Base-by-base conservation (phyloP, 2,888 invertebrate species). In the Chrysina gloriosa region DNA sequence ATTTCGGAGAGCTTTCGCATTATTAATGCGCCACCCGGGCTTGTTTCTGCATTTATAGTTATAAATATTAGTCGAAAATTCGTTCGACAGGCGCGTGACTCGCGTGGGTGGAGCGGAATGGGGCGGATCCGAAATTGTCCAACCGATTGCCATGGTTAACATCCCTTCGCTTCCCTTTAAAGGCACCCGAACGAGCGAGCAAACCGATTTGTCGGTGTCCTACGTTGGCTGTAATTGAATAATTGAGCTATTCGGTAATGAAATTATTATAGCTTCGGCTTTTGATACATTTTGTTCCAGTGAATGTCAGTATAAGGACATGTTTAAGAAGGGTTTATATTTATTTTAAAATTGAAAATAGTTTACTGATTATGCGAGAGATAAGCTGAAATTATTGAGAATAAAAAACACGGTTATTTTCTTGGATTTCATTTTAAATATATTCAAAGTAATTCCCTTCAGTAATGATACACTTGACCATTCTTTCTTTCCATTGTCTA, bases 81-180 rank as follows among this genome's bases (percentile, higher is more conserved):
- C 16, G 36, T 34, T 19, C 56, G 50, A 50, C 56, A 56, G 66
- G 70, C 70, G 72, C 70, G 72, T 69, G 70, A 56, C 67, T 66
- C 63, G 69, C 34, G 27, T 67, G 65, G 56, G 56, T 56, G 56
- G 56, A 56, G 56, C 56, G 23, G 56, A 56, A 56, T 36, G 19
- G 70, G 72, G 72, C 72, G 72, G 71, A 63, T 68, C 70, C 70
- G 70, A 68, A 67, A 66, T 66, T 56, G 64, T 69, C 72, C 72
- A 72, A 72, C 72, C 72, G 71, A 65, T 71, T 67, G 64, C 47
- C 64, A 23, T 50, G 56, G 68, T 70, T 72, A 70, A 65, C 72
- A 69, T 56, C 71, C 72, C 71, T 70, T 70, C 61, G 27, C 63
- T 34, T 47, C 47, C 63, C 31, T 47, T n/a, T 63, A 63, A 63